Evolutionary conservation across 2,888 invertebrate genomes (phyloP), one percentile per base, ranked within the genome.

Genomic region (Monopis laevigella): DNA sequence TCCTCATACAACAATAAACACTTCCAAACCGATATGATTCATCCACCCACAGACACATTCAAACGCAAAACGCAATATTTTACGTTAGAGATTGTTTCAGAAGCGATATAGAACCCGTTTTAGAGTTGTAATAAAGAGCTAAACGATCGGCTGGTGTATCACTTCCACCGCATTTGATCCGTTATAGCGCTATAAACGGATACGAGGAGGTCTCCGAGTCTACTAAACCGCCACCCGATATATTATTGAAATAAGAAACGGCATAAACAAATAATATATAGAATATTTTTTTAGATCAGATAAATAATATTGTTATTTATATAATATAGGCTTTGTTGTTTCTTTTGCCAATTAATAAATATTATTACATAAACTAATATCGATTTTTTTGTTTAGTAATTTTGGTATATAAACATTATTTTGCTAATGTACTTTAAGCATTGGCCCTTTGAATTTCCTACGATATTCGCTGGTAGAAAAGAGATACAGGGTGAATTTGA

Each of bases 101-200:
- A 18, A 21, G 16, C 44, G 39, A 41, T n/a, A n/a, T 41, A 34
- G 41, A 41, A 44, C 24, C 28, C 40, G 44, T 46, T 45, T 41
- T 46, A 52, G 51, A 49, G 50, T 47, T 44, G 51, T 48, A 56
- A 57, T 67, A 65, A 61, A 63, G 51, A 49, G 54, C 52, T 56
- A 59, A 61, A 60, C 59, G 65, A 59, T 62, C 58, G 50, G 55
- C 45, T 56, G 53, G 51, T 53, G 59, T 66, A 68, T 69, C 65
- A 67, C 58, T 69, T 71, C 66, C 69, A 61, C 54, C 54, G 58
- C 68, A 63, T 70, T 70, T 69, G 63, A 65, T 61, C 58, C 58
- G 57, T 51, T 63, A 66, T 64, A 46, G 61, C 58, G 49, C 55
- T 55, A 57, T 69, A 65, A 69, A 67, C 48, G 61, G 44, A 51